Evolutionary conservation across 2,888 invertebrate species (phyloP).

Genomic region (Lordiphosa fenestrarum): DNA sequence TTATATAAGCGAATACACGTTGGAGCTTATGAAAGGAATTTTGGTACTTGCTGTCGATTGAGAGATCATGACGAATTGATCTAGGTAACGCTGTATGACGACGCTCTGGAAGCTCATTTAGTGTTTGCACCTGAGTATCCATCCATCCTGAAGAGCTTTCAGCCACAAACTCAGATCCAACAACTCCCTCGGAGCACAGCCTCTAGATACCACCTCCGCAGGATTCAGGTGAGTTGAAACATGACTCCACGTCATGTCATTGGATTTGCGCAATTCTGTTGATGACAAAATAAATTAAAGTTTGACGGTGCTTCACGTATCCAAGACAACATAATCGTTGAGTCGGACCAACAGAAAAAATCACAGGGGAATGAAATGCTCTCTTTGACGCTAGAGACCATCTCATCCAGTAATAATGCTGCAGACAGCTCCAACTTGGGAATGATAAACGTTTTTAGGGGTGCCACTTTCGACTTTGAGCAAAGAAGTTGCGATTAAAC

Average conservation of each 20-base stretch:
- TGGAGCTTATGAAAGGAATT: no score
- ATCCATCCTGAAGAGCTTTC: no score
- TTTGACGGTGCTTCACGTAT: slow-evolving; percentile 8
- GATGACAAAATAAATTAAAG: slow-evolving; percentile 14
- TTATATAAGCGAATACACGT: no score
- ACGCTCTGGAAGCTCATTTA: background rate
- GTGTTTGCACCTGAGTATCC: no score
- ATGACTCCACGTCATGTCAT: slow-evolving; percentile 8
- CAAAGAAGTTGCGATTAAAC: slow-evolving; percentile 3
- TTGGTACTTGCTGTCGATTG: no score
- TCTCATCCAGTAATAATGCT: slow-evolving; percentile 6
- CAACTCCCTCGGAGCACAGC: no score
- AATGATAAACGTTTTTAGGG: slow-evolving; percentile 9
- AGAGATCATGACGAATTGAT: background rate
- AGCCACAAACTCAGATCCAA: slow-evolving; percentile 4
- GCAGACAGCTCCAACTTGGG: slow-evolving; percentile 8
- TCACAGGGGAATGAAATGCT: background rate
- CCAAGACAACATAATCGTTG: slow-evolving; percentile 7
- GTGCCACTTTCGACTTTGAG: slow-evolving; percentile 9
- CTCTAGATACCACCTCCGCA: slow-evolving; percentile 1
- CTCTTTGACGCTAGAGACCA: background rate
- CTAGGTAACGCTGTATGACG: background rate
- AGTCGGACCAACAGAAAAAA: slow-evolving; percentile 9
- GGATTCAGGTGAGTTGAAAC: slow-evolving; percentile 8
- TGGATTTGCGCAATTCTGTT: slow-evolving; percentile 12